These are phyloP conservation scores for Dryas iulia DNA, from an alignment of 1,140 invertebrate genomes.

Conservation along the genomic window DNA sequence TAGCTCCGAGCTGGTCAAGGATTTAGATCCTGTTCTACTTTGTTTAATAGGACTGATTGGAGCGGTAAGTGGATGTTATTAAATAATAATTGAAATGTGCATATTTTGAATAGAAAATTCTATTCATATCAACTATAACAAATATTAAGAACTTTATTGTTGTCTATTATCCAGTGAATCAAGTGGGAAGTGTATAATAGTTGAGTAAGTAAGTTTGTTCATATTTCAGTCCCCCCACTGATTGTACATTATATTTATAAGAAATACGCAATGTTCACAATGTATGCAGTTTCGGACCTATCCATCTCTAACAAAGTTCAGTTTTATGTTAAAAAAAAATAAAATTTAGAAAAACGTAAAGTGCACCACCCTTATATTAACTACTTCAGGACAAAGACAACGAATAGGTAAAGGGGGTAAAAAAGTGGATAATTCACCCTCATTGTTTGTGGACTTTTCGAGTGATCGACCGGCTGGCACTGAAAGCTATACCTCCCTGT, in stretches of 20 bases:
- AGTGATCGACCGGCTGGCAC: conserved; percentile 97
- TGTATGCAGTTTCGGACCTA: neutral
- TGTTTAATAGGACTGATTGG: neutral
- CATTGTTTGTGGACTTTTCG: conserved; percentile 92
- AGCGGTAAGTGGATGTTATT: neutral
- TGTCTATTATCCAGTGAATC: neutral
- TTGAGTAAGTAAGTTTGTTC: neutral
- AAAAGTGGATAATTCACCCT: conserved; percentile 82
- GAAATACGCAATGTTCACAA: neutral
- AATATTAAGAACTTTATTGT: neutral
- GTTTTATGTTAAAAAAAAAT: neutral
- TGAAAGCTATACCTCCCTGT: conserved; percentile 95
- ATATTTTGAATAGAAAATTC: neutral
- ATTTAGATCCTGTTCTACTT: neutral
- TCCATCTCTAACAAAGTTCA: neutral
- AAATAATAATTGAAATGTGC: neutral
- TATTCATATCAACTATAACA: neutral
- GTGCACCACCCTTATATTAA: neutral
- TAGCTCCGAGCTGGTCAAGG: neutral
- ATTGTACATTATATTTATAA: neutral
- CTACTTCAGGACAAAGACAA: conserved; percentile 3
- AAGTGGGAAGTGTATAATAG: neutral
- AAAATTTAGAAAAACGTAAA: neutral
- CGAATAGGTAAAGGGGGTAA: conserved; percentile 18
- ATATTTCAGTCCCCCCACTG: neutral